Base-by-base conservation (phyloP, 1,140 invertebrate genomes). In the Asobara japonica region DNA sequence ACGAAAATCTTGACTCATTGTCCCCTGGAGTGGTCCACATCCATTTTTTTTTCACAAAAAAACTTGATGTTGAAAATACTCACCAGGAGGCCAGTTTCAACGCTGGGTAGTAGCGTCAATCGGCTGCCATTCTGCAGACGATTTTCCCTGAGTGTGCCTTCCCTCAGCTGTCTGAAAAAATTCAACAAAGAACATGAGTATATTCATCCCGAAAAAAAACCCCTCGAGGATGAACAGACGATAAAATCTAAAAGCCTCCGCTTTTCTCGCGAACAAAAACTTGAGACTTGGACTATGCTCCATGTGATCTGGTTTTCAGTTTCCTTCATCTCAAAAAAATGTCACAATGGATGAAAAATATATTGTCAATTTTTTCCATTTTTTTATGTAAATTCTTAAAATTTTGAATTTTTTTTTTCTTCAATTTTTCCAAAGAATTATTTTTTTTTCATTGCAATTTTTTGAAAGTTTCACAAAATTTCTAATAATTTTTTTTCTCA, bases 11-110 rank as follows among this genome's bases (percentile, higher is more conserved):
- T n/a, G n/a, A n/a, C n/a, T n/a, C n/a, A n/a, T 45, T 18, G 4
- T 13, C 5, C n/a, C 13, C 13, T 5, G 3, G 13, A 45, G 41
- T 16, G 2, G n/a, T n/a, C n/a, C n/a, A n/a, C n/a, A n/a, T n/a
- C n/a, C 45, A 51, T 64, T 13, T 6, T 64, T 64, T 30, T 30
- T 33, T 11, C 29, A 5, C n/a, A 64, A 3, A 66, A 45, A 38
- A 41, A 66, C 6, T 31, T 36, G 22, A 41, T 31, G 4, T 22
- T 16, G 13, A 74, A 41, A 75, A 70, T 71, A 91, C 94, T 94
- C 90, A 97, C 96, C 92, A 97, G 88, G 79, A 97, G 89, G 85
- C 96, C 96, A 78, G 95, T 97, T 90, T 97, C 96, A 66, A 97
- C 95, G 88, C 93, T 96, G 64, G 96, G 96, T 80, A 97, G 90